These are phyloP conservation scores for Plestiodon gilberti DNA, from an alignment of 2,113 vertebrate species.

Conservation along the genomic window DNA sequence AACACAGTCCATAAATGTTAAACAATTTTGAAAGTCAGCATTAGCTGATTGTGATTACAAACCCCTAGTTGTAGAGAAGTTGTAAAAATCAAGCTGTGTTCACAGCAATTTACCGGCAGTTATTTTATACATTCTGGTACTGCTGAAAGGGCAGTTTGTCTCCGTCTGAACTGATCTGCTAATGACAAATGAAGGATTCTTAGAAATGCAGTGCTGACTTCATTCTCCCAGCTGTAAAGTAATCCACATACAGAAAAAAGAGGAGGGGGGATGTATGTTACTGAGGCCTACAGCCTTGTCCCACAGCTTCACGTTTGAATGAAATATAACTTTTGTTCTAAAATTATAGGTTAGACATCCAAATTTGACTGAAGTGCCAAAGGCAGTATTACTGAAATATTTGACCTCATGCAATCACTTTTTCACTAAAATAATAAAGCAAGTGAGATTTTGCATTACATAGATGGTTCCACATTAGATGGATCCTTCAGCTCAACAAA, in stretches of 20 bases:
- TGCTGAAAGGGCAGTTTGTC: slow-evolving; percentile 4
- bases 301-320: neutral
- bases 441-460: neutral
- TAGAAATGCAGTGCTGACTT: neutral
- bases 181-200: neutral
- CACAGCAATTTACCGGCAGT: slow-evolving; percentile 9
- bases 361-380: neutral
- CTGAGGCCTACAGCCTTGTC: neutral
- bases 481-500: neutral
- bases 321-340: neutral
- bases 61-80: slow-evolving; percentile 14
- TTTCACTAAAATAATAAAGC: neutral
- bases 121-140: slow-evolving; percentile 8
- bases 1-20: slow-evolving; percentile 16
- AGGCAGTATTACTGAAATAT: neutral
- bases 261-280: neutral
- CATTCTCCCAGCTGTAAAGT: neutral
- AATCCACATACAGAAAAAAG: neutral
- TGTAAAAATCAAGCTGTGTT: slow-evolving; percentile 11
- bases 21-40: slow-evolving; percentile 19
- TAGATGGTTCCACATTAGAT: neutral
- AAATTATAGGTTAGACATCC: neutral
- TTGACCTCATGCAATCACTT: neutral
- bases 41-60: slow-evolving; percentile 10
- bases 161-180: neutral